A percentile compares a stretch with the other conserved stretches of the same genome.
These are phyloP conservation scores for Sminthurides aquaticus DNA, from an alignment of 2,888 invertebrate genomes.

Conservation along the genomic window DNA sequence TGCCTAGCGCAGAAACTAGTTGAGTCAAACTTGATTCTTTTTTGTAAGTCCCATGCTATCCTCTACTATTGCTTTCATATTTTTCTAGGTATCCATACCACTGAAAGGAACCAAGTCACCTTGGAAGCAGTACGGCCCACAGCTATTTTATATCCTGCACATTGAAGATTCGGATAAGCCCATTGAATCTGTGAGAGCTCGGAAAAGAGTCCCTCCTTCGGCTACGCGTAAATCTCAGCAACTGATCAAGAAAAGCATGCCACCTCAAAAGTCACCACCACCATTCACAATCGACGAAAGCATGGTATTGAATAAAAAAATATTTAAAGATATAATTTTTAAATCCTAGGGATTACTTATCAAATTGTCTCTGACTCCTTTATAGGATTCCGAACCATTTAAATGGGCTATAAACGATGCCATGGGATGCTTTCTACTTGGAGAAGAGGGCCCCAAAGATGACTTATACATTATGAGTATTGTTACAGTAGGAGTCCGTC, in stretches of 20 bases:
- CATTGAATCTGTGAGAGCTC: background rate
- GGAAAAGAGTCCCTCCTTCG: too few species aligned
- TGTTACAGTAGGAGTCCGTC: background rate
- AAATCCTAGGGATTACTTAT: too few species aligned
- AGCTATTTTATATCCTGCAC: conserved; percentile 8
- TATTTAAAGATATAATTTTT: too few species aligned
- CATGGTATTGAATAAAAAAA: too few species aligned
- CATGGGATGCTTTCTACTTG: conserved; percentile 16
- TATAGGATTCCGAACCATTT: too few species aligned
- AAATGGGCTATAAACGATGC: conserved; percentile 11
- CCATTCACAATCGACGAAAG: too few species aligned
- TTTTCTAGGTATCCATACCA: conserved; percentile 1
- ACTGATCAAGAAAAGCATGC: too few species aligned
- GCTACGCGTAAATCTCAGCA: too few species aligned
- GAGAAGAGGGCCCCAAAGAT: conserved; percentile 9
- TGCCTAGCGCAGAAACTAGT: too few species aligned
- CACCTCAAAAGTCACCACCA: too few species aligned
- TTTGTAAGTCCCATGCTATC: background rate
- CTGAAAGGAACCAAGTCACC: conserved; percentile 11
- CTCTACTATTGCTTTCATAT: background rate
- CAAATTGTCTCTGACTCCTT: too few species aligned
- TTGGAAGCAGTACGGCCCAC: conserved; percentile 10
- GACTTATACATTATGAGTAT: conserved; percentile 18
- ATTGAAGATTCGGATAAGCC: conserved; percentile 10
- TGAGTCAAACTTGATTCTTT: too few species aligned